A percentile compares a stretch with the other conserved stretches of the same genome.
Conservation (phyloP, 1,140 invertebrate species). For the Cotesia chilonis region DNA sequence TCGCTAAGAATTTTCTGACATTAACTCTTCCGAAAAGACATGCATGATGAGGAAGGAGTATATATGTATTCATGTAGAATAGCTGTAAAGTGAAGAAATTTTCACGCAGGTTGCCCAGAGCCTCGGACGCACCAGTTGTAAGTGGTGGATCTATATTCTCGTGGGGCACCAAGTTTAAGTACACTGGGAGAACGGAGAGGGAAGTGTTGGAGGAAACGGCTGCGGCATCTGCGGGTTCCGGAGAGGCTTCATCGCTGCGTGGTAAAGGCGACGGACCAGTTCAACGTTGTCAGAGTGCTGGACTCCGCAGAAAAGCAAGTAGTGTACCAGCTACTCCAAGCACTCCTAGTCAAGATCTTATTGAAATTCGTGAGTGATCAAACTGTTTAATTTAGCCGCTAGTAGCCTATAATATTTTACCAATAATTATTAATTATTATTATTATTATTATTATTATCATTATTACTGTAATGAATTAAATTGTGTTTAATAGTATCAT, state of each 20-base stretch:
- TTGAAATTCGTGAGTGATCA: constrained; percentile 62
- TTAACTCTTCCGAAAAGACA: neutral
- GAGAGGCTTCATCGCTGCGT: constrained; percentile 52
- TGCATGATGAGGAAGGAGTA: neutral
- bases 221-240: constrained; percentile 20
- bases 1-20: neutral
- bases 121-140: constrained; percentile 86
- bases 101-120: constrained; percentile 78
- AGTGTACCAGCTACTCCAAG: constrained; percentile 87
- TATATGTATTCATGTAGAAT: neutral
- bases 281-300: constrained; percentile 68
- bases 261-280: constrained; percentile 70
- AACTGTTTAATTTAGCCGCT: neutral
- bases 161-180: constrained; percentile 92
- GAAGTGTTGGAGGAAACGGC: constrained; percentile 83
- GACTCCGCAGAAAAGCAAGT: constrained; percentile 78
- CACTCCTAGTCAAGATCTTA: constrained; percentile 71
- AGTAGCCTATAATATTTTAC: no score
- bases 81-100: constrained; percentile 14
- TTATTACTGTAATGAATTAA: constrained; percentile 15
- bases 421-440: constrained; percentile 14
- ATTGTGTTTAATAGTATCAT: constrained; percentile 1
- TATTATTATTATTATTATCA: constrained; percentile 16
- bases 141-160: constrained; percentile 94
- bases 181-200: constrained; percentile 86